Percentiles rank a stretch among this genome's conserved stretches.
phyloP scores from a whole-genome alignment of 2,113 vertebrate genomes.

The Tachycineta bicolor region DNA sequence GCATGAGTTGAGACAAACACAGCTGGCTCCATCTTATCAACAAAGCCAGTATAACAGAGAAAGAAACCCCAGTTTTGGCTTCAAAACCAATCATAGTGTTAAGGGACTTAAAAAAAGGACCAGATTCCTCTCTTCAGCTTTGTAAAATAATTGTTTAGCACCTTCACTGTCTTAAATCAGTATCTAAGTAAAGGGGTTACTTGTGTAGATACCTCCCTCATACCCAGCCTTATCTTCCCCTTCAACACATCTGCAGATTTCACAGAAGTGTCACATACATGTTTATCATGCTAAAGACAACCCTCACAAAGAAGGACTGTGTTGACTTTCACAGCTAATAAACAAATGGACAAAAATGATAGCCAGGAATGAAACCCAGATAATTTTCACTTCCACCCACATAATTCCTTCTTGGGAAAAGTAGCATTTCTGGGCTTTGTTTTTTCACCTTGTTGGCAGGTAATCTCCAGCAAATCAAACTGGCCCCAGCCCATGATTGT shows the following conservation, averaged over 20 bases:
- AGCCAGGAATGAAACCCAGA: neutral
- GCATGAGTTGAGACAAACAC: neutral
- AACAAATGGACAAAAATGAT: neutral
- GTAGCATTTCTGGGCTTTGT: neutral
- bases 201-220: neutral
- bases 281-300: neutral
- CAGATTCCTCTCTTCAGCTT: neutral
- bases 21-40: neutral
- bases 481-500: neutral
- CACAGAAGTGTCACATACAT: neutral
- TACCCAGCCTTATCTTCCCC: neutral
- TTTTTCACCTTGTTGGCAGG: neutral
- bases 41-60: neutral
- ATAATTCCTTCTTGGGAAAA: neutral
- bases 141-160: neutral
- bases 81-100: neutral
- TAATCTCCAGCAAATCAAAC: neutral
- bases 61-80: accelerated
- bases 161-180: neutral
- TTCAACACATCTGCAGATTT: neutral
- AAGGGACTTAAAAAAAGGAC: neutral
- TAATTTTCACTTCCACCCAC: neutral
- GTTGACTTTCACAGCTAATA: neutral
- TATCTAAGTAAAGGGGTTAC: neutral
- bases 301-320: neutral